These are phyloP conservation scores for Chaenodraco wilsoni DNA, from an alignment of 2,797 vertebrate genomes.

Conservation along the genomic window DNA sequence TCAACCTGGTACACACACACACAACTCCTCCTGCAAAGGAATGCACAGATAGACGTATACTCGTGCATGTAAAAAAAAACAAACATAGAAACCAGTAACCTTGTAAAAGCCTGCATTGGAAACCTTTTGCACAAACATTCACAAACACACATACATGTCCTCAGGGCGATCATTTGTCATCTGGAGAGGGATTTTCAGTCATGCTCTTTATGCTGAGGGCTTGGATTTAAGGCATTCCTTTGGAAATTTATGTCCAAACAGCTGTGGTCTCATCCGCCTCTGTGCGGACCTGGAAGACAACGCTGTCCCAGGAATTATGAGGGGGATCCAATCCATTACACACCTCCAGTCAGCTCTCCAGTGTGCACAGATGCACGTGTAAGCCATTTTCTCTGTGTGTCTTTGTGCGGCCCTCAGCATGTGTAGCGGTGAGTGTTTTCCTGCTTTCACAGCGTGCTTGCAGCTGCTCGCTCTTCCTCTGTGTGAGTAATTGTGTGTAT, in stretches of 20 bases:
- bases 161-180: slow-evolving; percentile 80
- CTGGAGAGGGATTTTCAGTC: slow-evolving; percentile 75
- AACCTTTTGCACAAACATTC: slow-evolving; percentile 20
- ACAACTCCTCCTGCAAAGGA: slow-evolving; percentile 22
- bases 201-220: slow-evolving; percentile 69
- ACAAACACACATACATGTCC: slow-evolving; percentile 50
- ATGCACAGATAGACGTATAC: not conserved
- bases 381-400: slow-evolving; percentile 54
- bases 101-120: slow-evolving; percentile 43
- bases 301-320: slow-evolving; percentile 75
- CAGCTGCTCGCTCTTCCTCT: slow-evolving; percentile 63
- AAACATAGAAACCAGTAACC: slow-evolving; percentile 23
- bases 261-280: slow-evolving; percentile 81
- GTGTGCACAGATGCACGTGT: slow-evolving; percentile 52
- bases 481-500: slow-evolving; percentile 9
- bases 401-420: slow-evolving; percentile 46
- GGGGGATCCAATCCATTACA: slow-evolving; percentile 83
- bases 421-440: slow-evolving; percentile 49
- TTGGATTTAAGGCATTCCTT: slow-evolving; percentile 79
- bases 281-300: slow-evolving; percentile 72
- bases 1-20: slow-evolving; percentile 36
- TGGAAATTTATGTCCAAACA: slow-evolving; percentile 84
- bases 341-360: slow-evolving; percentile 68
- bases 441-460: slow-evolving; percentile 46
- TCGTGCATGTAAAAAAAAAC: not conserved